These are phyloP conservation scores for Oreochromis spilurus DNA, from an alignment of 2,113 vertebrate species.

Conservation along the genomic window DNA sequence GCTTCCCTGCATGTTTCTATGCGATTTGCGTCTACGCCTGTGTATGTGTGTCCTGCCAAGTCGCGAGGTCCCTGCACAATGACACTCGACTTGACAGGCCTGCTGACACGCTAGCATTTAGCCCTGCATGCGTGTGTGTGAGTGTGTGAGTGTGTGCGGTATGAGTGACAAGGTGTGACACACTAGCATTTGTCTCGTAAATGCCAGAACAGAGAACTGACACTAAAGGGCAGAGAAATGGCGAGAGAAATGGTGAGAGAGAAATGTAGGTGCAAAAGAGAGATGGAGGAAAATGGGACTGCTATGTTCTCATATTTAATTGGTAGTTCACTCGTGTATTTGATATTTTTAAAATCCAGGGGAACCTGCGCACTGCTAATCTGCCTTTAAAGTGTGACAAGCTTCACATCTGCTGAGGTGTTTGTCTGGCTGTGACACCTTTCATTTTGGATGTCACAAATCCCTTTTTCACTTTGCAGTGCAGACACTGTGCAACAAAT, in stretches of 20 bases:
- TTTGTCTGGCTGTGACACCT: not conserved
- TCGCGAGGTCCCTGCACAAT: constrained; percentile 20
- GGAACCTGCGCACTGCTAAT: not conserved
- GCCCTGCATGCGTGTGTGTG: not conserved
- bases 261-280: not conserved
- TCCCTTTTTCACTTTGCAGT: not conserved
- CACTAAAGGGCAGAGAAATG: constrained; percentile 61
- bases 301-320: constrained; percentile 25
- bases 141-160: not conserved
- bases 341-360: constrained; percentile 16
- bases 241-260: not conserved
- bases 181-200: constrained; percentile 71
- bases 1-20: constrained; percentile 18
- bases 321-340: not conserved
- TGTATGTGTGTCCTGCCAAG: constrained; percentile 9
- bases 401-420: not conserved
- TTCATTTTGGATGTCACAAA: constrained; percentile 11
- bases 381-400: constrained; percentile 28
- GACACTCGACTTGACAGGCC: constrained; percentile 51
- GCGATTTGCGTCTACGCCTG: not conserved
- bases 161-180: constrained; percentile 69
- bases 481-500: not conserved
- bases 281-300: not conserved
- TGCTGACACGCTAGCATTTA: constrained; percentile 63
- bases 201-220: constrained; percentile 69